phyloP scores from a whole-genome alignment of 2,888 invertebrate genomes.

The Phyllotreta striolata region DNA sequence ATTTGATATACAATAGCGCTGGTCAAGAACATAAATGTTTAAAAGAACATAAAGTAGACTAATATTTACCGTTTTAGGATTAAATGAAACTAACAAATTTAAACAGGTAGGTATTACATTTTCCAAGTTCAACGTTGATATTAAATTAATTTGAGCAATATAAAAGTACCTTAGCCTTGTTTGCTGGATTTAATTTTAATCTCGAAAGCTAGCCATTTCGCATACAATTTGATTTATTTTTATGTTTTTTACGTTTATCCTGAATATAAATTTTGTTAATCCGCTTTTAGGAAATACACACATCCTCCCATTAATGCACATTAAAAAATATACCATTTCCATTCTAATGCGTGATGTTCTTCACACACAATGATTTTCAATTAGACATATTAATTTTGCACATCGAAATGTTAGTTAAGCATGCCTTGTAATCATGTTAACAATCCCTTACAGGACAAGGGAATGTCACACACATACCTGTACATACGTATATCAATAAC shows the following conservation, averaged over 20 bases:
- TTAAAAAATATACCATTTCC: too few species aligned
- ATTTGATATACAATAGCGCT: conserved; percentile 9
- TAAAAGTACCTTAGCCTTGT: conserved; percentile 18
- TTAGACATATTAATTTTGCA: conserved; percentile 25
- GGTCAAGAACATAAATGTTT: too few species aligned
- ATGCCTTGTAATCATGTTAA: conserved; percentile 21
- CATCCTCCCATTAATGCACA: conserved; percentile 2
- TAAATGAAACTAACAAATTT: too few species aligned
- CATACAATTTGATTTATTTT: conserved; percentile 17
- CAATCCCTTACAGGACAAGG: conserved; percentile 19
- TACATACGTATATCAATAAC: conserved; percentile 14
- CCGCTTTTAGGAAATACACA: conserved; percentile 5
- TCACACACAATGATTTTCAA: conserved; percentile 18
- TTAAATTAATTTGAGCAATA: conserved; percentile 14
- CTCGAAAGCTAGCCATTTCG: conserved; percentile 7
- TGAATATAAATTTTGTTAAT: conserved; percentile 15
- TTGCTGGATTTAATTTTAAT: conserved; percentile 19
- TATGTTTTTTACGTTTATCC: conserved; percentile 11
- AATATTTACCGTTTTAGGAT: too few species aligned
- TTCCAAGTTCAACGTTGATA: conserved; percentile 4
- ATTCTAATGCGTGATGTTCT: too few species aligned
- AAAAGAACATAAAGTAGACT: too few species aligned
- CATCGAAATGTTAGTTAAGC: conserved; percentile 22
- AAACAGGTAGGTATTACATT: too few species aligned
- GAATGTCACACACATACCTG: conserved; percentile 18